These are phyloP conservation scores for Nymphalis io DNA, from an alignment of 1,140 invertebrate species.

Conservation along the genomic window DNA sequence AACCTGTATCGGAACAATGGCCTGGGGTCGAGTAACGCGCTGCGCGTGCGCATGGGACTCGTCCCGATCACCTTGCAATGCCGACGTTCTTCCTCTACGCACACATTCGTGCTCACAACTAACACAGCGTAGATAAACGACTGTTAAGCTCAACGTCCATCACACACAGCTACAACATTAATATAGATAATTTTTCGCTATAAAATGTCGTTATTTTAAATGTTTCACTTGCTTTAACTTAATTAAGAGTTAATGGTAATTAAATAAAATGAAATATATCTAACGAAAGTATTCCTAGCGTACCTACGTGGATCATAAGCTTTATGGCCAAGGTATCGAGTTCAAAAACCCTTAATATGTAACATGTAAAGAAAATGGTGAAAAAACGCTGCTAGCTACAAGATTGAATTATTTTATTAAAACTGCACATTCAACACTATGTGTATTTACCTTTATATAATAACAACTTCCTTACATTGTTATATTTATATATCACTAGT, in stretches of 20 bases:
- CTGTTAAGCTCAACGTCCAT: not conserved
- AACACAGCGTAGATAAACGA: not conserved
- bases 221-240: not conserved
- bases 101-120: slow-evolving; percentile 22
- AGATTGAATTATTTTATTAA: no score
- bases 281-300: no score
- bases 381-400: no score
- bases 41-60: slow-evolving; percentile 18
- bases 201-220: not conserved
- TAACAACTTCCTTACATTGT: slow-evolving; percentile 30
- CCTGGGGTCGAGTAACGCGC: slow-evolving; percentile 17
- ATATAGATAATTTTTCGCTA: not conserved
- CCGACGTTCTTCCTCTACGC: slow-evolving; percentile 49
- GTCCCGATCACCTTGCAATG: slow-evolving; percentile 71
- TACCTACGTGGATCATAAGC: no score
- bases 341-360: no score
- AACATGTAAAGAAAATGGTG: no score
- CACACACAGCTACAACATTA: not conserved
- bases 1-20: slow-evolving; percentile 30
- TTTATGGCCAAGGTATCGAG: no score
- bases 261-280: no score
- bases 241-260: no score
- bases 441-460: slow-evolving; percentile 11
- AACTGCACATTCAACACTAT: not conserved
- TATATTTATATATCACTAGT: slow-evolving; percentile 27